A percentile compares a stretch with the other conserved stretches of the same genome.
These are phyloP conservation scores for Incurvaria masculella DNA, from an alignment of 2,888 invertebrate species.

Conservation along the genomic window DNA sequence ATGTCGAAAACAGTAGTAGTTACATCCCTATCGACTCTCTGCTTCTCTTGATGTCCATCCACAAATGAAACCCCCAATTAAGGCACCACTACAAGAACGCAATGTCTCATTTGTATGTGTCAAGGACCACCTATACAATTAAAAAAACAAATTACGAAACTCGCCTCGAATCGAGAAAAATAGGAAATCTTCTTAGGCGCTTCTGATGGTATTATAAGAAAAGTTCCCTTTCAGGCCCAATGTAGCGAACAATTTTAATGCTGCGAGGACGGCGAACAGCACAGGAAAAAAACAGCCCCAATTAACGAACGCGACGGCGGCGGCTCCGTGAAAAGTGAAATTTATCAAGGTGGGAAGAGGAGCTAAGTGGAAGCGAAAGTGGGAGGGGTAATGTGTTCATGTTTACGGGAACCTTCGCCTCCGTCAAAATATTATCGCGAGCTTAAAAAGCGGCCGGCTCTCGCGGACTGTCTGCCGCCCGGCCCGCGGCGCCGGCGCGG, in stretches of 20 bases:
- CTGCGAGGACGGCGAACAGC: conserved; percentile 49
- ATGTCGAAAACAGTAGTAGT: no score
- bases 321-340: conserved; percentile 36
- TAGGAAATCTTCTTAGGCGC: neutral
- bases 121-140: no score
- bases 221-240: conserved; percentile 30
- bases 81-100: no score
- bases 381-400: conserved; percentile 46
- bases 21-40: no score
- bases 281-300: conserved; percentile 41
- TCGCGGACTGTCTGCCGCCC: conserved; percentile 27
- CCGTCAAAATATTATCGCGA: conserved; percentile 54
- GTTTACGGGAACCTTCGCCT: conserved; percentile 52
- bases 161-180: neutral
- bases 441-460: conserved; percentile 49
- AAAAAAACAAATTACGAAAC: no score
- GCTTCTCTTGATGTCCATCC: no score
- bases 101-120: no score
- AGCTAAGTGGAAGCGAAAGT: conserved; percentile 24
- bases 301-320: conserved; percentile 51
- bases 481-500: conserved; percentile 11
- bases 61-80: no score
- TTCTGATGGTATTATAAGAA: neutral
- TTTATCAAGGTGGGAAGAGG: neutral
- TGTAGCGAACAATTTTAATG: conserved; percentile 50